Evolutionary conservation across 2,888 invertebrate genomes (phyloP).

Genomic region (Frankliniella fusca): DNA sequence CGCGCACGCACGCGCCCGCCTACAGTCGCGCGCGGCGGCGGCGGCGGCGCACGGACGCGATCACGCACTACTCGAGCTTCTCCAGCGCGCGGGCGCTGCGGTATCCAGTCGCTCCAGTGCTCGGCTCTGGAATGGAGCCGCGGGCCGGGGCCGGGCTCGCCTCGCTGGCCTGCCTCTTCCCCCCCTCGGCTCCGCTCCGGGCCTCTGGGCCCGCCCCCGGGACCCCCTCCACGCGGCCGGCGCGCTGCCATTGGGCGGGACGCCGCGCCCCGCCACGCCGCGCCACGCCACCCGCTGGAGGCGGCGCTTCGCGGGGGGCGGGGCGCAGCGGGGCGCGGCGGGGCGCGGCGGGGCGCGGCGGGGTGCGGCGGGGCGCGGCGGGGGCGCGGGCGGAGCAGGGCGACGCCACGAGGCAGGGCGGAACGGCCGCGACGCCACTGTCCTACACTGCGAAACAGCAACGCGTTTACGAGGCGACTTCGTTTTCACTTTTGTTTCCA

Average conservation of each 20-base stretch:
- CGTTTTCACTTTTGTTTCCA: not conserved
- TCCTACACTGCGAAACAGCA: not conserved
- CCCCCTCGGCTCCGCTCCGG: not conserved
- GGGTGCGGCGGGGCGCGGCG: constrained; percentile 9
- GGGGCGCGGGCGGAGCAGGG: not conserved
- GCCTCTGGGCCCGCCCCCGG: not conserved
- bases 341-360: not conserved
- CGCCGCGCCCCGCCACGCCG: not conserved
- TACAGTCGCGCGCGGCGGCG: constrained; percentile 12
- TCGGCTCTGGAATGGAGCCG: not conserved
- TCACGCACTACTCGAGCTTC: not conserved
- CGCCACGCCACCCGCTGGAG: not conserved
- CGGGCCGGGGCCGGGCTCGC: not conserved
- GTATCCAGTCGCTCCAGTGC: not conserved
- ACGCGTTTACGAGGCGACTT: not conserved
- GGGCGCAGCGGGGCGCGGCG: not conserved
- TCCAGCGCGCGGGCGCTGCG: not conserved
- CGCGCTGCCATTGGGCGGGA: not conserved
- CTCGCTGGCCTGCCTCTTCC: not conserved
- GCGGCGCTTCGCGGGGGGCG: constrained; percentile 24
- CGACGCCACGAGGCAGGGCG: not conserved
- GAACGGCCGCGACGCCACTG: not conserved
- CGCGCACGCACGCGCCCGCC: not conserved
- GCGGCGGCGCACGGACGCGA: constrained; percentile 2
- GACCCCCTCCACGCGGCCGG: not conserved